Evolutionary conservation across 2,113 vertebrate genomes (phyloP).

Genomic region (Dicaeum eximium): DNA sequence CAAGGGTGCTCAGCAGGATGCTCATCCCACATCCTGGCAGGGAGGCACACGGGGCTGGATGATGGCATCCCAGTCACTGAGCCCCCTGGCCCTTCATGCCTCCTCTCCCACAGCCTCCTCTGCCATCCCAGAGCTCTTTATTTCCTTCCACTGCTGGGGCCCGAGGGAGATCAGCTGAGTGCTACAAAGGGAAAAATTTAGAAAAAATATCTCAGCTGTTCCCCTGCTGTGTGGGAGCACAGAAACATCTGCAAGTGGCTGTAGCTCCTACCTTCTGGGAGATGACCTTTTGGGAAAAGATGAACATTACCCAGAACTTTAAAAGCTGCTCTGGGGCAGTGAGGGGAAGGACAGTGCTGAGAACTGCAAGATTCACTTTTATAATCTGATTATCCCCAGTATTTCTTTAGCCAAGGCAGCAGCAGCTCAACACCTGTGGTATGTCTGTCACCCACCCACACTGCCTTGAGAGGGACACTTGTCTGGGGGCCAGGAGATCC

Average conservation of each 20-base stretch:
- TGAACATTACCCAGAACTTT: neutral
- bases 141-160: neutral
- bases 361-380: neutral
- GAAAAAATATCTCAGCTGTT: neutral
- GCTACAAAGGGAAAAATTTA: neutral
- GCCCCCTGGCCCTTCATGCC: neutral
- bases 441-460: neutral
- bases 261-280: neutral
- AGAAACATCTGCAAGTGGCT: neutral
- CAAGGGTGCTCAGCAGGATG: accelerated
- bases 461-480: neutral
- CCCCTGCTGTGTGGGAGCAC: neutral
- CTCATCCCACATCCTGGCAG: neutral
- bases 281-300: neutral
- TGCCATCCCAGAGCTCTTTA: neutral
- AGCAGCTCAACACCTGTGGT: neutral
- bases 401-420: neutral
- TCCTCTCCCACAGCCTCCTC: neutral
- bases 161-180: neutral
- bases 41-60: accelerated
- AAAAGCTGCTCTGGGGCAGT: neutral
- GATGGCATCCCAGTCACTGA: accelerated
- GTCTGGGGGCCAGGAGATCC: neutral
- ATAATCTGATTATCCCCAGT: neutral
- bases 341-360: neutral